Conservation (phyloP, 2,113 vertebrate genomes). For the Dermatemys mawii region DNA sequence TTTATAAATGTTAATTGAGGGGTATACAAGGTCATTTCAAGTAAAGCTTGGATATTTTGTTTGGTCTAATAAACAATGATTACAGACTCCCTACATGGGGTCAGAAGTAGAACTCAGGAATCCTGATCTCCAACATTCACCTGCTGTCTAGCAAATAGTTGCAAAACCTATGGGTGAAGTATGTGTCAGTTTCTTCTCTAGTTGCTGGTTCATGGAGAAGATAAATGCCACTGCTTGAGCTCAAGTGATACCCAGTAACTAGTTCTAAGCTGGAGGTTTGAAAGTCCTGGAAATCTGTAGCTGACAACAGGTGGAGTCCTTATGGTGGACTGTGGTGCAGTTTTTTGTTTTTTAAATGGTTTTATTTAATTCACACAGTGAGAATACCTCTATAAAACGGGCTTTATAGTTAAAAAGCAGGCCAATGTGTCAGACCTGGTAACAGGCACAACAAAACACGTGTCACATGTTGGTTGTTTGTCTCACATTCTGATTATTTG, state of each 20-base stretch:
- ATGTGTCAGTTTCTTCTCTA: conserved; percentile 67
- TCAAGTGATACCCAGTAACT: conserved; percentile 27
- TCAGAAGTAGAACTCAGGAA: neutral
- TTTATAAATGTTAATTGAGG: conserved; percentile 1
- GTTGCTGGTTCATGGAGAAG: conserved; percentile 50
- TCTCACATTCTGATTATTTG: neutral
- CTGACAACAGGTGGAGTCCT: conserved; percentile 3
- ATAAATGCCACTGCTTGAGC: conserved; percentile 40
- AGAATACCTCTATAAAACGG: conserved; percentile 51
- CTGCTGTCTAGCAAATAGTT: conserved; percentile 25
- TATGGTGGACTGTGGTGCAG: neutral
- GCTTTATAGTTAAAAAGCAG: neutral
- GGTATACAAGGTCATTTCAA: neutral
- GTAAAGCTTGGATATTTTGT: conserved; percentile 38
- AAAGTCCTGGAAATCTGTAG: neutral
- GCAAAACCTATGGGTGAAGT: neutral
- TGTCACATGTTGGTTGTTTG: conserved; percentile 55
- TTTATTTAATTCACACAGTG: conserved; percentile 49
- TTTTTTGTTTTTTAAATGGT: conserved; percentile 37
- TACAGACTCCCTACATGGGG: neutral
- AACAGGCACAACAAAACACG: conserved; percentile 29
- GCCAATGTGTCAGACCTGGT: neutral
- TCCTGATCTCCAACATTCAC: conserved; percentile 24
- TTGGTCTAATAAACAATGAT: conserved; percentile 9
- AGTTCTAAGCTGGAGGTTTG: neutral